These are phyloP conservation scores for Ichneumoninae sp. DNA, from an alignment of 2,888 invertebrate genomes.

Conservation along the genomic window DNA sequence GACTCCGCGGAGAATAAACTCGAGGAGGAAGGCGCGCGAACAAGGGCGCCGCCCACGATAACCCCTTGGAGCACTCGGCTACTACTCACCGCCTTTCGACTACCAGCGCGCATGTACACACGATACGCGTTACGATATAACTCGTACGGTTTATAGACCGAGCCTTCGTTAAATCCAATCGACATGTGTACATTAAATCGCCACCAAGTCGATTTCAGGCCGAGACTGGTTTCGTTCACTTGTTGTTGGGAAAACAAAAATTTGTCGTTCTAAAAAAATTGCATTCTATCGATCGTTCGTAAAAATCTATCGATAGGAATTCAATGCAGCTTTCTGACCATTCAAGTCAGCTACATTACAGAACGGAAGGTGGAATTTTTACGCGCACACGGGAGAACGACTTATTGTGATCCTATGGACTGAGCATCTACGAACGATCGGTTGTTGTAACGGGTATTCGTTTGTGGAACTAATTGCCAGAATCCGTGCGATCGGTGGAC, in stretches of 20 bases:
- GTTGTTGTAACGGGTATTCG: too few species aligned
- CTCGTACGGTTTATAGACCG: neutral
- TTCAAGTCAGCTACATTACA: too few species aligned
- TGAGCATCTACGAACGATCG: too few species aligned
- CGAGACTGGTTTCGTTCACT: neutral
- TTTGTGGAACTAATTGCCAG: too few species aligned
- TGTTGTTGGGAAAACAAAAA: neutral
- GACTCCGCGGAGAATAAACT: slow-evolving; percentile 16
- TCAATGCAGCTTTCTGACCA: too few species aligned
- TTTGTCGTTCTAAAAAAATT: too few species aligned
- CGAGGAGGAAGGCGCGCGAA: slow-evolving; percentile 51
- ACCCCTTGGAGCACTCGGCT: slow-evolving; percentile 56
- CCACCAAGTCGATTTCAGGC: neutral
- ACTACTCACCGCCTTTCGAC: slow-evolving; percentile 60
- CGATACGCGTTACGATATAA: slow-evolving; percentile 7
- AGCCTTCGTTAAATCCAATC: neutral
- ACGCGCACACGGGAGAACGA: too few species aligned
- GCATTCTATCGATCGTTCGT: too few species aligned
- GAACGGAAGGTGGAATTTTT: too few species aligned
- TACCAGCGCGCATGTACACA: neutral
- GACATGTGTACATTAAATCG: neutral
- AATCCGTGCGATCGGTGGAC: too few species aligned
- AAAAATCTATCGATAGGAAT: too few species aligned
- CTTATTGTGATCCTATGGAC: too few species aligned
- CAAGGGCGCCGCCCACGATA: slow-evolving; percentile 59